A percentile compares a stretch with the other conserved stretches of the same genome.
These are phyloP conservation scores for Anguilla obscura DNA, from an alignment of 2,797 vertebrate genomes.

Conservation along the genomic window DNA sequence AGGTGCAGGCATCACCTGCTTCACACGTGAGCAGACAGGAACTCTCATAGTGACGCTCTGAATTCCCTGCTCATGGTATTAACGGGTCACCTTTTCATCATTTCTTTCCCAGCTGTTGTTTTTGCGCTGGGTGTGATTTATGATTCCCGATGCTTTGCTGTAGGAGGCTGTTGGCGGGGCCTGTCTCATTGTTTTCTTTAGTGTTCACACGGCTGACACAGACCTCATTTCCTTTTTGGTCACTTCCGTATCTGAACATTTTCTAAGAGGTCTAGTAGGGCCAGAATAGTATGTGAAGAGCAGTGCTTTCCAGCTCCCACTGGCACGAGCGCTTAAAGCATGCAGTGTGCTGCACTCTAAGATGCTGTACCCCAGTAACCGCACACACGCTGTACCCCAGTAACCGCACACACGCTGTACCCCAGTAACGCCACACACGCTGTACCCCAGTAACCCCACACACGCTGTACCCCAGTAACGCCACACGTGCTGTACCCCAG, in stretches of 20 bases:
- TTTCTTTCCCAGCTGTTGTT: conserved; percentile 1
- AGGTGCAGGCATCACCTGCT: neutral
- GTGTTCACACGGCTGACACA: neutral
- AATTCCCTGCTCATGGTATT: neutral
- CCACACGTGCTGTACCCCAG: neutral
- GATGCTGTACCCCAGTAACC: neutral
- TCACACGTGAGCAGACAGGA: neutral
- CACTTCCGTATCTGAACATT: neutral
- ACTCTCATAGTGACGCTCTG: neutral
- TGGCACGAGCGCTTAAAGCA: neutral
- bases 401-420: neutral
- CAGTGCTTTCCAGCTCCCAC: neutral
- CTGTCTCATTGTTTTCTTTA: conserved; percentile 2
- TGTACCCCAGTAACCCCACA: neutral
- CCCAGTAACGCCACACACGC: neutral
- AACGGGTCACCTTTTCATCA: neutral
- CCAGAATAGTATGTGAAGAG: neutral
- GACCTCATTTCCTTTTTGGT: neutral
- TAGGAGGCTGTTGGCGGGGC: neutral
- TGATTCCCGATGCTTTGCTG: neutral
- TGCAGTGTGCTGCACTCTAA: neutral
- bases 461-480: neutral
- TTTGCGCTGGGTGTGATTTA: neutral
- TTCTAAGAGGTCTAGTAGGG: neutral
- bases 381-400: neutral